Conservation (phyloP, 2,113 vertebrate genomes). For the Toxotes jaculatrix region DNA sequence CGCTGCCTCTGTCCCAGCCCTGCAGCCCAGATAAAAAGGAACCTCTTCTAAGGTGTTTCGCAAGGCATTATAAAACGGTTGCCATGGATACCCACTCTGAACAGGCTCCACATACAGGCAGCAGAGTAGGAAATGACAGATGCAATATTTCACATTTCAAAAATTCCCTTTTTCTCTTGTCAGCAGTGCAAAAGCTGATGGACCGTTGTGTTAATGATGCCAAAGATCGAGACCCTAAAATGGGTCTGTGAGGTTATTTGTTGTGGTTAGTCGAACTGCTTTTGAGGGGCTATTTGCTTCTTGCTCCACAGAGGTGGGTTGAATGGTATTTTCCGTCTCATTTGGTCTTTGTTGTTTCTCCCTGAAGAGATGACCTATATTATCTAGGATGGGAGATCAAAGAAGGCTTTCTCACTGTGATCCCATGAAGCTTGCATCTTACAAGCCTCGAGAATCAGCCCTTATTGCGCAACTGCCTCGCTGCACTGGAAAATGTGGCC, state of each 20-base stretch:
- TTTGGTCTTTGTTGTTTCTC: constrained; percentile 79
- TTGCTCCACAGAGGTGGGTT: constrained; percentile 63
- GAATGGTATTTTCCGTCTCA: constrained; percentile 70
- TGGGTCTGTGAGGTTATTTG: constrained; percentile 6
- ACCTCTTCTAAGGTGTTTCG: constrained; percentile 77
- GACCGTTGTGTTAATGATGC: constrained; percentile 50
- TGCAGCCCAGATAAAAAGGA: constrained; percentile 75
- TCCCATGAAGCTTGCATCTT: constrained; percentile 64
- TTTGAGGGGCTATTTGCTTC: constrained; percentile 51
- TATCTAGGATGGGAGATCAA: constrained; percentile 82
- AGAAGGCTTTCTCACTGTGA: constrained; percentile 68
- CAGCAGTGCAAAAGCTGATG: constrained; percentile 27
- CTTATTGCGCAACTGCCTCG: constrained; percentile 60
- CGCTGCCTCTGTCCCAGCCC: constrained; percentile 59
- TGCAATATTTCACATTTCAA: constrained; percentile 72
- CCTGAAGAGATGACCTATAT: constrained; percentile 82
- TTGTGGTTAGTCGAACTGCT: constrained; percentile 9
- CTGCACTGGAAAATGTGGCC: constrained; percentile 59
- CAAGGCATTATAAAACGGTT: constrained; percentile 80
- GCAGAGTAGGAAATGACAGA: constrained; percentile 73
- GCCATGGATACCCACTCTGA: constrained; percentile 80
- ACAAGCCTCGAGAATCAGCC: constrained; percentile 52
- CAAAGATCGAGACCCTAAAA: constrained; percentile 62
- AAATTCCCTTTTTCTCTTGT: constrained; percentile 20
- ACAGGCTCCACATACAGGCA: constrained; percentile 72